Evolutionary conservation across 2,888 invertebrate species (phyloP), one percentile per base, ranked within the genome.

Genomic region (Glaucopsyche alexis): DNA sequence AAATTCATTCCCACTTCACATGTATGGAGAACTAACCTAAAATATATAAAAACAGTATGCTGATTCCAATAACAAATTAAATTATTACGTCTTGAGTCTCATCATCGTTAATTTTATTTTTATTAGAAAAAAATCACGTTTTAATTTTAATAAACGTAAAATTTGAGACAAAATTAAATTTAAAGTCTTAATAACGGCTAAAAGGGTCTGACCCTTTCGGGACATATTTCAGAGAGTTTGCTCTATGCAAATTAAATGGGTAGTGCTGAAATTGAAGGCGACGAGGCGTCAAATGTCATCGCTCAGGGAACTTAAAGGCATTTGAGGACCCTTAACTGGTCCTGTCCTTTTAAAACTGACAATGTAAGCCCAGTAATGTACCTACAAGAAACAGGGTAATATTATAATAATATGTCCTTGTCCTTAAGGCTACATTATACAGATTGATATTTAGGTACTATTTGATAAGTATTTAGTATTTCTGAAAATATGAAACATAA

Each of bases 161-260:
- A 66, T 14, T 13, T 47, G 16, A 38, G 38, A 47, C 11, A n/a
- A 49, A 16, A 66, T 72, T 74, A 14, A 71, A 72, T 72, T 73
- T 64, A 55, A 72, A 72, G 71, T 74, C 73, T 72, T 71, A 50
- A 74, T 71, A 75, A 74, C 49, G 73, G 71, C 72, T 73, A 69
- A 72, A 75, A 55, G 73, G 45, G 80, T 78, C n/a, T 77, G 80
- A 80, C 84, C 82, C 82, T 82, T 84, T 83, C 81, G 81, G 82
- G 82, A 81, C 81, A 85, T 84, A 86, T 85, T 84, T 87, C 81
- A 65, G 80, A 80, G 80, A 81, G 78, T 80, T 81, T 83, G 85
- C 84, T 90, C 86, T 89, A 86, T 89, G 90, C 85, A 90, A 90
- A 90, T 90, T 86, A 83, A 87, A 90, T 87, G 87, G 87, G 86